Evolutionary conservation across 92 coral and sea anemone species (phyloP).

Genomic region (Diadumene lineata): DNA sequence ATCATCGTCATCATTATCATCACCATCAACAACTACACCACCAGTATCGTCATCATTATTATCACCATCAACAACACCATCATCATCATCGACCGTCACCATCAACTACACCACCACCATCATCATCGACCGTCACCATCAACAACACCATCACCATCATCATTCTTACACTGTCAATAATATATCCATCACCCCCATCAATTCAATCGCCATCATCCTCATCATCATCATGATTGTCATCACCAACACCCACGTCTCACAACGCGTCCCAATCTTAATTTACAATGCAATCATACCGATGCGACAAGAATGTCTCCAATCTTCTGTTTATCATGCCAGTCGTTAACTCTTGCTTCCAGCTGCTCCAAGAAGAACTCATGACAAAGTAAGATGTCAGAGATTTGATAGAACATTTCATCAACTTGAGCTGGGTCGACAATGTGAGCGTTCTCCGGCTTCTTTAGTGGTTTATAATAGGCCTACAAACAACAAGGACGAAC

Average conservation of each 20-base stretch:
- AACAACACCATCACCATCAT: no score
- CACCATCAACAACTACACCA: no score
- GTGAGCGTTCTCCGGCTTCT: constrained; percentile 82
- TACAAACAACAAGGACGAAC: no score
- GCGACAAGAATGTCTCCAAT: constrained; percentile 97
- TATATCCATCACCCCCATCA: no score
- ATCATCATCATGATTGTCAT: neutral
- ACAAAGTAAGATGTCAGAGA: constrained; percentile 89
- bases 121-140: no score
- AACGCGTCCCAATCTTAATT: neutral
- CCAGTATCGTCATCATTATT: no score
- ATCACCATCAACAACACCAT: no score
- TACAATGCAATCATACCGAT: constrained; percentile 62
- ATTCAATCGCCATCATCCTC: constrained; percentile 4
- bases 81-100: no score
- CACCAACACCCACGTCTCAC: neutral
- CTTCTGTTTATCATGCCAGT: constrained; percentile 97
- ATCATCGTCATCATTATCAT: no score
- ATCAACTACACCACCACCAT: no score
- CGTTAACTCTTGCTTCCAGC: constrained; percentile 75
- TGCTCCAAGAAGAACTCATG: constrained; percentile 95
- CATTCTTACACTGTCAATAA: no score
- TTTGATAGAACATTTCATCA: constrained; percentile 97
- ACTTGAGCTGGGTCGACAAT: constrained; percentile 94
- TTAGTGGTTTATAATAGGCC: constrained; percentile 84